Evolutionary conservation across 2,797 vertebrate species (phyloP), one percentile per base, ranked within the genome.

Genomic region (Halcyon smyrnensis): DNA sequence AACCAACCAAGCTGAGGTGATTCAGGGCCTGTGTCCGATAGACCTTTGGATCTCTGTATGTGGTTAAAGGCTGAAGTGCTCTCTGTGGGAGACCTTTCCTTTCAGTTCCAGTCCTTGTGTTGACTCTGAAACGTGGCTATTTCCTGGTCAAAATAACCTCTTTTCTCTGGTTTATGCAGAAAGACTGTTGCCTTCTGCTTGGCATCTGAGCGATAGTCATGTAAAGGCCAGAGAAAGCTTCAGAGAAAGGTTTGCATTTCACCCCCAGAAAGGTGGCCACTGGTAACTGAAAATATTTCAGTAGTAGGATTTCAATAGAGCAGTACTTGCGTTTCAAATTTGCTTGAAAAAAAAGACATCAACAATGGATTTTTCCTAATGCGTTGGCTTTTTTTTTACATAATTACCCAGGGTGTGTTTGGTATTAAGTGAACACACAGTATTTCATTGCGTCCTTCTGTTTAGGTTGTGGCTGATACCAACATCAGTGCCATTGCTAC

Each of bases 401-500:
- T 36, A 34, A 45, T 67, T 45, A 59, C 23, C 63, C 39, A 9
- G 50, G 20, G 2, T 53, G 20, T 6, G 51, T 56, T 90, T 67
- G 43, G 12, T 60, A 53, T 28, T 46, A 50, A 46, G 32, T 80
- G 88, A 75, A 27, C 23, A 12, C 34, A 12, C 1, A 1, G 32
- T 39, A 2, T 63, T 81, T 88, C 9, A 20, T 79, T 87, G n/a
- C 25, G 2, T 92, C 20, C 27, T 74, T 45, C 36, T 19, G 36
- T 67, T 50, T 67, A 98, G 99, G 99, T 99, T 70, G 98, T 99
- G 37, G 99, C 99, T 4, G 99, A 99, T 95, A 99, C 99, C 80
- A 99, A 99, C 97, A 99, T 99, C 98, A 98, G 98, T 24, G 99
- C 99, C 95, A 98, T 99, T 60, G 98, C 98, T 56, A 98, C 98